phyloP scores from a whole-genome alignment of 2,113 vertebrate genomes.

The Chaetorhynchus papuensis region DNA sequence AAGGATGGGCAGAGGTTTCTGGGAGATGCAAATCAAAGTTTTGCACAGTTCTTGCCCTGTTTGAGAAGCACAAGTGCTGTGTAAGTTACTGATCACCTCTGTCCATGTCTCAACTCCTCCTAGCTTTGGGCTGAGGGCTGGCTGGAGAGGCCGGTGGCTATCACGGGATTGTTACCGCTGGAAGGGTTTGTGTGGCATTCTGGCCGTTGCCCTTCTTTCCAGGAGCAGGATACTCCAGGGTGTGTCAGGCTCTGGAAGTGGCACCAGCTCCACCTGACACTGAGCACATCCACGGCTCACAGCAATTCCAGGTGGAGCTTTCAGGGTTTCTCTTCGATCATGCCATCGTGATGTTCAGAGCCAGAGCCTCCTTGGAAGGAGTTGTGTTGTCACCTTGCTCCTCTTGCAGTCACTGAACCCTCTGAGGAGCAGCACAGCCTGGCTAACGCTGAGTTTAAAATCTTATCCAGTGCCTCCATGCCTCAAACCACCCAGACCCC shows the following conservation, averaged over 20 bases:
- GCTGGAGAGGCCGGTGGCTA: neutral
- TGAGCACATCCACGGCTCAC: neutral
- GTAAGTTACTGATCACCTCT: rapidly evolving
- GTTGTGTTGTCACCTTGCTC: neutral
- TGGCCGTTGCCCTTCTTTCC: neutral
- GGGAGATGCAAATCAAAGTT: neutral
- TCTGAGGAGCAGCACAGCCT: neutral
- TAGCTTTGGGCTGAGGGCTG: neutral
- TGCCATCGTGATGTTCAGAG: neutral
- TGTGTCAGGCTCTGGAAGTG: neutral
- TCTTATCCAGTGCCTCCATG: rapidly evolving
- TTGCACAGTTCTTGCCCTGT: neutral
- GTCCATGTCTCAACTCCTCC: neutral
- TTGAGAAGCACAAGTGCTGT: neutral
- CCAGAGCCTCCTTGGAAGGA: neutral
- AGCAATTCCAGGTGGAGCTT: neutral
- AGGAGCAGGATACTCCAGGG: neutral
- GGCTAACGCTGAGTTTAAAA: neutral
- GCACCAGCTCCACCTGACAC: neutral
- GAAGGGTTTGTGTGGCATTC: neutral
- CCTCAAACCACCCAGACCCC: neutral
- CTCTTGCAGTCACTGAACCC: neutral
- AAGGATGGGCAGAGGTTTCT: neutral
- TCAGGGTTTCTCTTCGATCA: rapidly evolving
- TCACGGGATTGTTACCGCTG: neutral